A percentile compares a stretch with the other conserved stretches of the same genome.
Conservation (phyloP, 1,140 invertebrate species). For the Pogonomyrmex californicus region DNA sequence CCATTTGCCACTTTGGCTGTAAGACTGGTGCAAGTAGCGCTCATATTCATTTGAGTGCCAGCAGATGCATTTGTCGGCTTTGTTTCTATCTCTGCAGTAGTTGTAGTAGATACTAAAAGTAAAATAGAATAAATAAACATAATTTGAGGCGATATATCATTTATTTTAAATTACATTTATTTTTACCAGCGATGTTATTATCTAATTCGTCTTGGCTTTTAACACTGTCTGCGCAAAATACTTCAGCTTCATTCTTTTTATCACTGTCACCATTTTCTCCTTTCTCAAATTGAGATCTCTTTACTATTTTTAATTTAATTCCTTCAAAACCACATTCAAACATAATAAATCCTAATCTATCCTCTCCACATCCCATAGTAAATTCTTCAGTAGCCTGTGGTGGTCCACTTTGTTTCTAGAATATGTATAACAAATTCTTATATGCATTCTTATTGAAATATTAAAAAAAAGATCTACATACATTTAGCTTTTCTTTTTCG, state of each 20-base stretch:
- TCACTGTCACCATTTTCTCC: conserved; percentile 89
- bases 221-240: conserved; percentile 78
- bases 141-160: conserved; percentile 1
- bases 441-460: conserved; percentile 31
- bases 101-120: conserved; percentile 77
- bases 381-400: conserved; percentile 85
- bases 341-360: conserved; percentile 97
- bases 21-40: conserved; percentile 77
- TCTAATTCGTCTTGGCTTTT: conserved; percentile 84
- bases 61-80: conserved; percentile 71
- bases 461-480: conserved; percentile 66
- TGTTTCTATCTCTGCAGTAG: conserved; percentile 85
- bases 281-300: conserved; percentile 92
- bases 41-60: conserved; percentile 85
- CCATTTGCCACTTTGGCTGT: conserved; percentile 86
- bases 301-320: conserved; percentile 93
- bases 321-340: conserved; percentile 98
- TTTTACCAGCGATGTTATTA: conserved; percentile 76
- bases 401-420: conserved; percentile 79
- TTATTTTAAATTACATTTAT: background rate
- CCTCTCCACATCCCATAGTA: conserved; percentile 87
- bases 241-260: conserved; percentile 84
- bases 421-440: conserved; percentile 8
- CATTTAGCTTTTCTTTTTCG: conserved; percentile 83
- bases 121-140: conserved; percentile 3